These are phyloP conservation scores for Oncorhynchus gorbuscha DNA, from an alignment of 2,113 vertebrate species.

Conservation along the genomic window DNA sequence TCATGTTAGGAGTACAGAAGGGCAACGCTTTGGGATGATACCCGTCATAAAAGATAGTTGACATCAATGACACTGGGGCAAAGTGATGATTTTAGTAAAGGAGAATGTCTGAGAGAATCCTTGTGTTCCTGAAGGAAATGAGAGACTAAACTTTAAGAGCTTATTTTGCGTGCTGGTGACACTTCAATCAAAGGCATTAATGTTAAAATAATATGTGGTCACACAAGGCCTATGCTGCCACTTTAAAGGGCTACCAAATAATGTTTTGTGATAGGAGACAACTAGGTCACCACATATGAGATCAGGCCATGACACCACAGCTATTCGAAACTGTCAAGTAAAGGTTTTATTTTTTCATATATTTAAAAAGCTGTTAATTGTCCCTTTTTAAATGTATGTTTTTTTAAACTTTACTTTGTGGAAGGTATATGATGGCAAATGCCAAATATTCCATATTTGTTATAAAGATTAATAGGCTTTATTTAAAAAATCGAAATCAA, in stretches of 20 bases:
- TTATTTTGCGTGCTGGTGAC: not conserved
- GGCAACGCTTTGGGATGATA: constrained; percentile 12
- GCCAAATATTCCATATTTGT: no score
- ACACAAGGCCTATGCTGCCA: not conserved
- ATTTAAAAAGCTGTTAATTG: not conserved
- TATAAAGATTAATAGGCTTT: no score
- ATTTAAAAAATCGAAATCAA: not conserved
- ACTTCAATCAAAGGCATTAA: not conserved
- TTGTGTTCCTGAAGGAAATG: not conserved
- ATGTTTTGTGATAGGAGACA: no score
- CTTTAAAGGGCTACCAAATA: not conserved
- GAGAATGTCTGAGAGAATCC: constrained; percentile 1
- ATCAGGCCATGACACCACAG: not conserved
- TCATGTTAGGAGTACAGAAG: not conserved
- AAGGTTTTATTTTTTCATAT: not conserved
- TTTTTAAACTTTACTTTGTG: not conserved
- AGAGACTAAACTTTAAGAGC: not conserved
- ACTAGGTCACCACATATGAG: no score
- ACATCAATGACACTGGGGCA: not conserved
- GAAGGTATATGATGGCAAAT: not conserved
- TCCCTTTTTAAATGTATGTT: not conserved
- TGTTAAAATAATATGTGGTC: not conserved
- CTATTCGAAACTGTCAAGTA: not conserved
- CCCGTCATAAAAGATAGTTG: constrained; percentile 23
- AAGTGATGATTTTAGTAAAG: constrained; percentile 19